These are phyloP conservation scores for Drepanosiphum platanoidis DNA, from an alignment of 2,888 invertebrate species.

Conservation along the genomic window DNA sequence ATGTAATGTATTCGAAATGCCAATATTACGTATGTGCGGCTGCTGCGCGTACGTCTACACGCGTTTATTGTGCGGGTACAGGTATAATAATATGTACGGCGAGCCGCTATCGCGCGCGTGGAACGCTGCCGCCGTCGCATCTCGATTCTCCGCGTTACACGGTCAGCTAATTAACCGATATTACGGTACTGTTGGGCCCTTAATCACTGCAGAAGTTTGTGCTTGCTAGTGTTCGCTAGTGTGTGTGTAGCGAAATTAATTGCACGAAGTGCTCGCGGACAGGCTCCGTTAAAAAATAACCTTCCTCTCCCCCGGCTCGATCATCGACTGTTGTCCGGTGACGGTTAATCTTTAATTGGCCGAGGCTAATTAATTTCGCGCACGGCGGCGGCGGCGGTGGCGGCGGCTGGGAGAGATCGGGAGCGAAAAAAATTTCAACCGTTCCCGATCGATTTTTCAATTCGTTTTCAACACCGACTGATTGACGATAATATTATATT, in stretches of 20 bases:
- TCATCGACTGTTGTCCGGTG: neutral
- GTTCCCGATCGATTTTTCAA: neutral
- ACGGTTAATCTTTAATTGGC: conserved; percentile 26
- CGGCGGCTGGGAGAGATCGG: too few species aligned
- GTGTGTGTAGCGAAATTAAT: neutral
- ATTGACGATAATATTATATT: too few species aligned
- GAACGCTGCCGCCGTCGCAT: neutral
- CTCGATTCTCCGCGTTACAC: neutral
- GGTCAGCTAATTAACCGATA: conserved; percentile 55
- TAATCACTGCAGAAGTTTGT: conserved; percentile 7
- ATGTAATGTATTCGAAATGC: conserved; percentile 8
- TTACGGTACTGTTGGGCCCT: neutral
- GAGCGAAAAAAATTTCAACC: neutral
- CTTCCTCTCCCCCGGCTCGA: too few species aligned
- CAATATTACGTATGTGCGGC: neutral
- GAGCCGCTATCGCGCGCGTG: too few species aligned
- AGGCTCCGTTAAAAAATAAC: neutral
- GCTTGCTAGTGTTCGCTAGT: neutral
- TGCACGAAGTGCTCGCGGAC: conserved; percentile 13
- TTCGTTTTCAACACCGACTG: neutral
- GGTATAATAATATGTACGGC: neutral
- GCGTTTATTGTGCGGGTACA: too few species aligned
- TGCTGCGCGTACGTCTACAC: too few species aligned
- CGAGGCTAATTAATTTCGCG: neutral
- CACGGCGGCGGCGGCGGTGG: neutral